Evolutionary conservation across 2,888 invertebrate species (phyloP).

Genomic region (Anoplius nigerrimus): DNA sequence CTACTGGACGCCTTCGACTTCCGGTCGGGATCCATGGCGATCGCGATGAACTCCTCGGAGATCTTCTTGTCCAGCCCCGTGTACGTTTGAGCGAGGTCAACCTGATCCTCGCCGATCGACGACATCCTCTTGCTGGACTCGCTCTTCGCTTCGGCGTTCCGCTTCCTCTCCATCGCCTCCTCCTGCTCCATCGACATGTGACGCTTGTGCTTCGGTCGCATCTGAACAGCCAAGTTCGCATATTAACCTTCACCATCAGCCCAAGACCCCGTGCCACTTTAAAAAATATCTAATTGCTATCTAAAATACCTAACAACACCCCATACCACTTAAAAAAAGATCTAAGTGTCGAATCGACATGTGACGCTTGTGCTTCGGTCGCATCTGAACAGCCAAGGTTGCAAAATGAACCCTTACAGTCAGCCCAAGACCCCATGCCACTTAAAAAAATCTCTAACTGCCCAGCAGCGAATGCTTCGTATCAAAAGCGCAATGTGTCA

Average conservation of each 20-base stretch:
- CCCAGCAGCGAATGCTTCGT: no score
- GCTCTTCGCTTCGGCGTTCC: slow-evolving; percentile 56
- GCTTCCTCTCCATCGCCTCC: slow-evolving; percentile 55
- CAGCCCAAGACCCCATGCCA: no score
- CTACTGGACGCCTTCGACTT: slow-evolving; percentile 69
- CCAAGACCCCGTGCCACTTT: no score
- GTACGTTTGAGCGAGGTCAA: slow-evolving; percentile 69
- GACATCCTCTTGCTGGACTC: slow-evolving; percentile 59
- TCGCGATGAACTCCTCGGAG: slow-evolving; percentile 72
- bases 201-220: slow-evolving; percentile 64
- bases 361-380: slow-evolving; percentile 65
- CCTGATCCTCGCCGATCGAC: slow-evolving; percentile 65
- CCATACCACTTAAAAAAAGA: no score
- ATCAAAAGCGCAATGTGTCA: no score
- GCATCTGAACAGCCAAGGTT: slow-evolving; percentile 50
- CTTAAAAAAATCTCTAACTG: no score
- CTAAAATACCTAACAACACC: no score
- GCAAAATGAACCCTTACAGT: neutral
- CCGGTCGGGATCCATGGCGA: slow-evolving; percentile 72
- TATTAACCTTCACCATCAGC: neutral
- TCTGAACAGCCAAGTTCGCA: slow-evolving; percentile 41
- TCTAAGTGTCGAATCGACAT: no score
- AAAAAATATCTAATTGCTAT: no score
- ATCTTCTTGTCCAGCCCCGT: slow-evolving; percentile 72
- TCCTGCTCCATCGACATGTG: slow-evolving; percentile 57